Evolutionary conservation across 2,888 invertebrate species (phyloP), one percentile per base, ranked within the genome.

Genomic region (Phortica okadai): DNA sequence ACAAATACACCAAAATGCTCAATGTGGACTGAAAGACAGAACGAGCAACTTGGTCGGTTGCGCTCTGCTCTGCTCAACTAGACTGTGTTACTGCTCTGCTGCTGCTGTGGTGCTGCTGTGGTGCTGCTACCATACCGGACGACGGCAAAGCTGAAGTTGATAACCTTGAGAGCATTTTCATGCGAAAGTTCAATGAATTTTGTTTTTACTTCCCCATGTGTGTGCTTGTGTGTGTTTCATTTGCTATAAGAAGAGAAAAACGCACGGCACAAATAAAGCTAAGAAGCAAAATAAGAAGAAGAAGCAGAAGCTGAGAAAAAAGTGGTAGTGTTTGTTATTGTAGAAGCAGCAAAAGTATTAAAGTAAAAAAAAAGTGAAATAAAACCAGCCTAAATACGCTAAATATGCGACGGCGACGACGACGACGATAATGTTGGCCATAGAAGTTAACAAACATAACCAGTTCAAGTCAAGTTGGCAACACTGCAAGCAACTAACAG

Each of bases 131-230:
- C 56, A 56, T 56, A 81, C 86, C 86, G 86, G 86, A 85, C 86
- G 86, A 82, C 77, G 78, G 80, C 83, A 87, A 83, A 90, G 90
- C 89, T 89, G 90, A 89, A 90, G 90, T 89, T 89, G 90, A 89
- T 90, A 89, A 90, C 90, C 89, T 89, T 89, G 89, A 89, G 88
- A 89, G 90, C 90, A 85, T 89, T 89, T 89, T 89, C 88, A 88
- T 89, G 89, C 89, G 89, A 89, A 90, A 89, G 89, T 89, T 89
- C 89, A 89, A 90, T 89, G 89, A 89, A 89, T 89, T 86, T 88
- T 85, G 84, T 89, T 89, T 80, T 89, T 87, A 90, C 90, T 89
- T 90, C 89, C 89, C 89, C 88, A 86, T 85, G 33, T 33, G 33
- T 33, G 33, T 33, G 33, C 33, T 1, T 33, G 33, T 33, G 33